Conservation (phyloP, 1,140 invertebrate genomes). For the Anastatus disparis region DNA sequence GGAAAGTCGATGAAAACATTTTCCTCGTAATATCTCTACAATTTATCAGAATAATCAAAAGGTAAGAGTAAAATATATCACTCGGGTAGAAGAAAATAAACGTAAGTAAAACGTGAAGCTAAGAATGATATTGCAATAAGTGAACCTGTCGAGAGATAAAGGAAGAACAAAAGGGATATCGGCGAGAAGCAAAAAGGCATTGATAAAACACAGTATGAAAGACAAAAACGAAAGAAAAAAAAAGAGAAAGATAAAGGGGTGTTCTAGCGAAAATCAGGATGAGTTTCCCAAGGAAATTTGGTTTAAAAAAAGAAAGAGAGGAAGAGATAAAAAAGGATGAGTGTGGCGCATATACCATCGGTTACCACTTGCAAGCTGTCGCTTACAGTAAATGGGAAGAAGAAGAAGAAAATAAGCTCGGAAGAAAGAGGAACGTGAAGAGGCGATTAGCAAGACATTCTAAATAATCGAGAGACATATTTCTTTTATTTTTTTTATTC, state of each 20-base stretch:
- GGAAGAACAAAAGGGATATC: neutral
- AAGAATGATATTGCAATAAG: too few species aligned
- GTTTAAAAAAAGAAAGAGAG: neutral
- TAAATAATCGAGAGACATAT: slow-evolving; percentile 28
- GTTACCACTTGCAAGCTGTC: too few species aligned
- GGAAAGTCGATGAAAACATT: too few species aligned
- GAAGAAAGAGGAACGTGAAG: neutral
- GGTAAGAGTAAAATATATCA: slow-evolving; percentile 25
- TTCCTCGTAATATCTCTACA: too few species aligned
- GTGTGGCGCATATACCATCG: too few species aligned
- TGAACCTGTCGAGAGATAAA: too few species aligned
- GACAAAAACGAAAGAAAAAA: too few species aligned
- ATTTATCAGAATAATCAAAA: neutral
- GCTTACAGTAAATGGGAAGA: too few species aligned
- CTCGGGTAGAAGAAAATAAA: slow-evolving; percentile 14
- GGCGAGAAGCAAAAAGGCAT: slow-evolving; percentile 8
- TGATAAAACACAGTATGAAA: neutral
- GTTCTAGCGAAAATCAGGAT: neutral
- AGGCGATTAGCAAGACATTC: neutral
- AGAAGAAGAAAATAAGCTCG: neutral
- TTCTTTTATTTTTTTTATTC: neutral
- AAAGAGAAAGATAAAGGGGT: slow-evolving; percentile 2
- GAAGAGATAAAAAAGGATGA: neutral
- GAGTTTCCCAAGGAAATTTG: neutral
- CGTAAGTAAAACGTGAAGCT: slow-evolving; percentile 30